Base-by-base conservation (phyloP, 2,888 invertebrate genomes). In the Sipha maydis region DNA sequence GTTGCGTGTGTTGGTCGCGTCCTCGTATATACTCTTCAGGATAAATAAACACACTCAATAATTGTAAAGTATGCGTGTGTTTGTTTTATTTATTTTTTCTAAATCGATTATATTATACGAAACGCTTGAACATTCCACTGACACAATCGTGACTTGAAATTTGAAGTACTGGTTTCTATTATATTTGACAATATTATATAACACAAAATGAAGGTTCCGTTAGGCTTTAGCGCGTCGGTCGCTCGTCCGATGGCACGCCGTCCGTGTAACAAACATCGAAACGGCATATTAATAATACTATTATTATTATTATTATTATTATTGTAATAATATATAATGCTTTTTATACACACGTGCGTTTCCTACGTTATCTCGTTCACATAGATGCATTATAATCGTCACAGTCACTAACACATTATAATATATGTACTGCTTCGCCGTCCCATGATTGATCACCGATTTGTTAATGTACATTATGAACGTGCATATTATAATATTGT, bases 61-160 rank as follows among this genome's bases (percentile, higher is more conserved):
- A 11, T n/a, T 34, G 34, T 69, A 69, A 61, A 75, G 31, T 25
- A 41, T 28, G 38, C n/a, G 71, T n/a, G 4, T 77, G 48, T 78
- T 71, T 88, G 38, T 88, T 73, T 75, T 56, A 61, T 88, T 88
- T 80, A 38, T 79, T 69, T 56, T 86, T 79, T 85, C 28, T 14
- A 41, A 83, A 84, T 84, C 76, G 31, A 76, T 84, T 67, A 61
- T 61, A 67, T 48, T 67, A 73, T 34, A 75, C 69, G 54, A 78
- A 69, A 71, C 79, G 56, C 28, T n/a, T 4, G 41, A 38, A 31
- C 86, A 88, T 88, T 88, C 80, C 86, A 61, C 80, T 56, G 56
- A 19, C 38, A 61, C 38, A 61, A 75, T 88, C 86, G 86, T 88
- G 86, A 88, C 86, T 82, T 7, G 86, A 88, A 88, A 88, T 82